Percentiles rank a stretch among this genome's conserved stretches.
phyloP scores from a whole-genome alignment of 2,888 invertebrate genomes.

The Stratiomys singularior region DNA sequence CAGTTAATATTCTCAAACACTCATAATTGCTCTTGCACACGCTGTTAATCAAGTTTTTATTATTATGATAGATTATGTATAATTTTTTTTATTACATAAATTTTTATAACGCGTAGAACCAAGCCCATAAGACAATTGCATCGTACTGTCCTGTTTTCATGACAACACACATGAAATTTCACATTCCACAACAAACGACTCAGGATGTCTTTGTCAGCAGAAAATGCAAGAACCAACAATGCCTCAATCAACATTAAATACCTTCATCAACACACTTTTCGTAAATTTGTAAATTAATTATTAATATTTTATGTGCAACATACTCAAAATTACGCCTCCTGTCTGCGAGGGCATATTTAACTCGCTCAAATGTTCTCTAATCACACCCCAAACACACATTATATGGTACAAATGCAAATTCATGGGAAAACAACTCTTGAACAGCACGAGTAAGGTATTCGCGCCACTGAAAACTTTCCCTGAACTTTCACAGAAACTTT shows the following conservation, averaged over 20 bases:
- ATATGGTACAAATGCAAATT: conserved; percentile 31
- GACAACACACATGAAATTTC: no score
- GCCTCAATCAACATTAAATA: not conserved
- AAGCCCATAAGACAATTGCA: no score
- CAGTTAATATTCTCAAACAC: no score
- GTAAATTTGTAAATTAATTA: not conserved
- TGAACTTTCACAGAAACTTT: conserved; percentile 10
- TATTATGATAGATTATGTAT: no score
- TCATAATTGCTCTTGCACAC: no score
- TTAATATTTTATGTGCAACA: not conserved
- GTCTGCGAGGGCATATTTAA: not conserved
- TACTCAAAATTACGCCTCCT: not conserved
- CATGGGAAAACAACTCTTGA: not conserved
- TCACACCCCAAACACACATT: not conserved
- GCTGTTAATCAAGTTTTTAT: no score
- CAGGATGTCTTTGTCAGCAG: no score
- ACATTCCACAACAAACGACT: no score
- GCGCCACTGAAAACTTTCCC: not conserved
- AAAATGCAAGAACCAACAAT: no score
- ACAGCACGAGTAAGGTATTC: not conserved
- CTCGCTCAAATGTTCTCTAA: not conserved
- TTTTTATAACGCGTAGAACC: no score
- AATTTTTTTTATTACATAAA: no score
- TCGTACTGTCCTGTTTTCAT: no score
- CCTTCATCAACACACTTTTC: not conserved